Conservation (phyloP, 2,797 vertebrate species). For the Sebastes flavidus region DNA sequence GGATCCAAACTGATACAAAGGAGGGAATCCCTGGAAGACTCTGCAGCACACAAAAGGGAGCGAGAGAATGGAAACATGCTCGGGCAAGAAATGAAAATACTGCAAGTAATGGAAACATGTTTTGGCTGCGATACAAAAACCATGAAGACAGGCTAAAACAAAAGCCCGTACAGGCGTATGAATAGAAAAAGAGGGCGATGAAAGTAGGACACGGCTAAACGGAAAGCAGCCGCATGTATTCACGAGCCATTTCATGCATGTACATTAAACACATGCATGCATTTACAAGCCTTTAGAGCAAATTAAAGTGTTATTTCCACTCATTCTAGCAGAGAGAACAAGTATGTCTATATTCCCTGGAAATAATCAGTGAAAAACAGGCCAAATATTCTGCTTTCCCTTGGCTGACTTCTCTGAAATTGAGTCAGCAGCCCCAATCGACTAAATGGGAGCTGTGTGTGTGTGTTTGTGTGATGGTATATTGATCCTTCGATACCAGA, state of each 20-base stretch:
- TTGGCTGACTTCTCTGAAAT: neutral
- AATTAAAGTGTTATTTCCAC: conserved; percentile 18
- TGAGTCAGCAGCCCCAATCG: conserved; percentile 15
- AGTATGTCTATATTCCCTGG: neutral
- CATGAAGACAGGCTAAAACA: neutral
- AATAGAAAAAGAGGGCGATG: neutral
- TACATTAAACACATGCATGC: conserved; percentile 8
- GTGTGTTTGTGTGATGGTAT: neutral
- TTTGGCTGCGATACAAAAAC: neutral
- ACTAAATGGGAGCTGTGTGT: neutral
- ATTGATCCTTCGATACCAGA: neutral
- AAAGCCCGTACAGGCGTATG: neutral
- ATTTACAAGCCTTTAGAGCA: neutral
- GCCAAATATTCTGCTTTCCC: neutral
- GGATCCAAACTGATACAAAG: conserved; percentile 9
- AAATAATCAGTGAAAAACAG: neutral
- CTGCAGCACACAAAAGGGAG: neutral
- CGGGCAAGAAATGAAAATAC: neutral
- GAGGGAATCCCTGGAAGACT: conserved; percentile 9
- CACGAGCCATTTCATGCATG: neutral
- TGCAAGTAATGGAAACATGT: conserved; percentile 24
- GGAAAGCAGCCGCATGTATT: neutral
- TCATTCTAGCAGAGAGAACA: conserved; percentile 10
- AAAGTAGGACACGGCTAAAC: conserved; percentile 10
- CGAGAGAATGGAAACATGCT: neutral